These are phyloP conservation scores for Polyommatus icarus DNA, from an alignment of 2,888 invertebrate species.

Conservation along the genomic window DNA sequence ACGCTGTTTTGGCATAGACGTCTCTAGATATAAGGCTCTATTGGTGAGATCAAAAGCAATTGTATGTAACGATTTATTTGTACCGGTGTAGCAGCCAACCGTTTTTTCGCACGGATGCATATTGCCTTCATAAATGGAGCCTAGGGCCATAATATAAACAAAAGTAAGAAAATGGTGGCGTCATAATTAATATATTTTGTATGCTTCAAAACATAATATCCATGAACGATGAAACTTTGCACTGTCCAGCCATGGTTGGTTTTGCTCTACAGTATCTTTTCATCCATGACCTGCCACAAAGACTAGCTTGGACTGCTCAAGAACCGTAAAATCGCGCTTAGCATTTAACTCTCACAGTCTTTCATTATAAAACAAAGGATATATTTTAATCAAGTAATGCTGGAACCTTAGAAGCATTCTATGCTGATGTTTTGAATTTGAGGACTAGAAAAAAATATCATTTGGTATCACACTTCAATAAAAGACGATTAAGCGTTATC, in stretches of 20 bases:
- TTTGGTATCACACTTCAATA: neutral
- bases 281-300: constrained; percentile 20
- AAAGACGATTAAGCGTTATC: neutral
- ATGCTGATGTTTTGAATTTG: neutral
- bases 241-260: constrained; percentile 5
- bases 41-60: too few species aligned
- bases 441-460: neutral
- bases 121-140: too few species aligned
- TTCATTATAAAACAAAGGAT: constrained; percentile 46
- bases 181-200: neutral
- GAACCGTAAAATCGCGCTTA: constrained; percentile 17
- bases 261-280: constrained; percentile 3
- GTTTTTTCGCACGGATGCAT: too few species aligned
- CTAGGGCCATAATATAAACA: too few species aligned
- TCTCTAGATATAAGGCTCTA: too few species aligned
- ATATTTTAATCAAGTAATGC: constrained; percentile 37
- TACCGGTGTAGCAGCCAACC: too few species aligned
- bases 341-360: constrained; percentile 47
- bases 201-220: neutral
- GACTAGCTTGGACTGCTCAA: constrained; percentile 14
- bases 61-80: too few species aligned
- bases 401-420: neutral
- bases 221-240: neutral
- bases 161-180: too few species aligned
- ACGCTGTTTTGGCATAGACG: too few species aligned